A percentile compares a stretch with the other conserved stretches of the same genome.
Evolutionary conservation across 2,888 invertebrate genomes (phyloP).

Genomic region (Rapana venosa): DNA sequence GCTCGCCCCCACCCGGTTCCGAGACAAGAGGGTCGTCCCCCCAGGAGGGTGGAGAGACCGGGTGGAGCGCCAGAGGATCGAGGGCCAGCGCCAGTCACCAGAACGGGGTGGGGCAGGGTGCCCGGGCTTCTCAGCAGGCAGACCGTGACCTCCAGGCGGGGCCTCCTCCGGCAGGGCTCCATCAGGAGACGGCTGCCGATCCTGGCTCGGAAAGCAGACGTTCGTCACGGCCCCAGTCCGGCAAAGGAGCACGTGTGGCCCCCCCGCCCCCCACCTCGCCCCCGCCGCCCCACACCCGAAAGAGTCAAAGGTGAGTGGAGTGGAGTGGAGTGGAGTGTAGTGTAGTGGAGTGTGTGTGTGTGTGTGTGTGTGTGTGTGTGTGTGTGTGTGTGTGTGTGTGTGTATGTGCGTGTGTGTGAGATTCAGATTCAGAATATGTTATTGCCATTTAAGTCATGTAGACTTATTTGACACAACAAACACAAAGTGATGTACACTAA

Average conservation of each 20-base stretch:
- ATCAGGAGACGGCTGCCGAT: too few relatives aligned
- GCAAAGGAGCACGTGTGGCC: conserved; percentile 45
- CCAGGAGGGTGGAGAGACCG: neutral
- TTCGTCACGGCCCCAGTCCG: conserved; percentile 9
- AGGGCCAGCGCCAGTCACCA: neutral
- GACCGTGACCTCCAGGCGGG: neutral
- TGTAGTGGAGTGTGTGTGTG: neutral
- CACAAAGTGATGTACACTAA: too few relatives aligned
- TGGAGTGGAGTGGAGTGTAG: neutral
- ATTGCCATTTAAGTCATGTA: too few relatives aligned
- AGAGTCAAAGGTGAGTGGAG: neutral
- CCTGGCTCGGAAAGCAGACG: too few relatives aligned
- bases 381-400: conserved; percentile 6
- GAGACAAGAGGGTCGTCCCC: neutral
- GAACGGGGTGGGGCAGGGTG: neutral
- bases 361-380: conserved; percentile 8
- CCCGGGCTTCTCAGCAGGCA: neutral
- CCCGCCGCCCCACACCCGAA: conserved; percentile 36
- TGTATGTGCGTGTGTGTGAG: neutral
- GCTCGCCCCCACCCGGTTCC: neutral
- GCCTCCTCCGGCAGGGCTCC: neutral
- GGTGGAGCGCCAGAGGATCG: neutral
- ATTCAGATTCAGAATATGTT: neutral
- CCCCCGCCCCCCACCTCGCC: conserved; percentile 55
- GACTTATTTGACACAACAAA: too few relatives aligned